Evolutionary conservation across 1,140 invertebrate genomes (phyloP).

Genomic region (Drosophila teissieri): DNA sequence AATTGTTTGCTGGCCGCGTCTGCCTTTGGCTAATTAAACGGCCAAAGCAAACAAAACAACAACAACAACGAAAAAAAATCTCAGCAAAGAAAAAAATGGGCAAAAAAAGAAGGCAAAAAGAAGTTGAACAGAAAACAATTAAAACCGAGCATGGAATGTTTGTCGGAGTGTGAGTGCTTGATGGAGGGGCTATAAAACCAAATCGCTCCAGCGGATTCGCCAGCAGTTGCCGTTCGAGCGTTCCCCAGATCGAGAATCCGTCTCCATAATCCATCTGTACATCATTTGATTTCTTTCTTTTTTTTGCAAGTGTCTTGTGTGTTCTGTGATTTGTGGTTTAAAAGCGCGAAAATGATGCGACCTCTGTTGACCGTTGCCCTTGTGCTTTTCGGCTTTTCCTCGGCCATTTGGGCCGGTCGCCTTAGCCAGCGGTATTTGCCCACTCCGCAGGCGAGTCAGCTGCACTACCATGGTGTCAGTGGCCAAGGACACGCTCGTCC

Average conservation of each 20-base stretch:
- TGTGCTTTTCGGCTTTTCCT: conserved; percentile 27
- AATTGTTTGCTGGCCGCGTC: conserved; percentile 63
- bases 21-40: conserved; percentile 75
- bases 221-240: conserved; percentile 59
- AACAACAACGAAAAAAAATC: conserved; percentile 31
- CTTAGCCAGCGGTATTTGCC: conserved; percentile 70
- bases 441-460: conserved; percentile 58
- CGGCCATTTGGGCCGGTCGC: conserved; percentile 31
- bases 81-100: conserved; percentile 7
- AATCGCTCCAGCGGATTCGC: conserved; percentile 30
- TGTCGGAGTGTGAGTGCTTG: conserved; percentile 12
- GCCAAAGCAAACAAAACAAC: conserved; percentile 31
- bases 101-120: conserved; percentile 33
- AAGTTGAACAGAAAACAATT: conserved; percentile 73
- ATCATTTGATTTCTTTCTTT: neutral
- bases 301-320: conserved; percentile 16
- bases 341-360: conserved; percentile 45
- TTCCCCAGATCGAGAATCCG: conserved; percentile 20
- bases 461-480: conserved; percentile 73
- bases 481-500: conserved; percentile 46
- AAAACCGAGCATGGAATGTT: conserved; percentile 57
- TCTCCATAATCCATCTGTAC: neutral
- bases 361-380: conserved; percentile 25
- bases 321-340: conserved; percentile 5
- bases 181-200: conserved; percentile 62